These are phyloP conservation scores for Apoda limacodes DNA, from an alignment of 2,888 invertebrate genomes.

Conservation along the genomic window DNA sequence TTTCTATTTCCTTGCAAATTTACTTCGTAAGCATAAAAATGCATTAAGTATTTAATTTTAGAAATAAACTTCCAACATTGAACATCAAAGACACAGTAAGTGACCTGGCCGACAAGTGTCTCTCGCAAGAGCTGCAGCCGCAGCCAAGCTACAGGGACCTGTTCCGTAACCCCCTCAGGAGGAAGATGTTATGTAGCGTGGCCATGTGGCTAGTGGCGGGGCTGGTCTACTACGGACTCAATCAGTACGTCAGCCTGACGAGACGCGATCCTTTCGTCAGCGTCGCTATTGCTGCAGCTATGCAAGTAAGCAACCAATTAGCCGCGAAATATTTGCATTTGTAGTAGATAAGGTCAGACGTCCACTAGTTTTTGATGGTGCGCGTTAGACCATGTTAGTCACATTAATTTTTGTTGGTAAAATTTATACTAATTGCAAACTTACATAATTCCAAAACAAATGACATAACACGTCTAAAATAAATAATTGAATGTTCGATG, in stretches of 20 bases:
- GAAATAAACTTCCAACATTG: constrained; percentile 59
- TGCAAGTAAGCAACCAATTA: constrained; percentile 45
- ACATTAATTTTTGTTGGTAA: too few relatives aligned
- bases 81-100: constrained; percentile 56
- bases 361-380: too few relatives aligned
- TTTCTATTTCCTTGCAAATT: too few relatives aligned
- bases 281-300: constrained; percentile 73
- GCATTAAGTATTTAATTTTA: constrained; percentile 29
- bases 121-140: constrained; percentile 25
- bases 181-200: constrained; percentile 75
- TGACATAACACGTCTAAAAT: too few relatives aligned
- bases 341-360: too few relatives aligned
- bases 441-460: too few relatives aligned
- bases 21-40: too few relatives aligned
- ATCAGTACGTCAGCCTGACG: constrained; percentile 83
- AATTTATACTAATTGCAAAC: too few relatives aligned
- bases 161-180: constrained; percentile 72
- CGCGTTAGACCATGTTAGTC: too few relatives aligned
- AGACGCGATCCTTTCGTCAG: constrained; percentile 85
- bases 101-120: constrained; percentile 40
- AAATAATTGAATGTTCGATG: too few relatives aligned
- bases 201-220: constrained; percentile 86
- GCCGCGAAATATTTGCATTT: too few relatives aligned
- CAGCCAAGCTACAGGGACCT: constrained; percentile 72
- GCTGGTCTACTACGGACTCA: constrained; percentile 85